Evolutionary conservation across 2,113 vertebrate species (phyloP), one percentile per base, ranked within the genome.

Genomic region (Oxygymnocypris stewartii): DNA sequence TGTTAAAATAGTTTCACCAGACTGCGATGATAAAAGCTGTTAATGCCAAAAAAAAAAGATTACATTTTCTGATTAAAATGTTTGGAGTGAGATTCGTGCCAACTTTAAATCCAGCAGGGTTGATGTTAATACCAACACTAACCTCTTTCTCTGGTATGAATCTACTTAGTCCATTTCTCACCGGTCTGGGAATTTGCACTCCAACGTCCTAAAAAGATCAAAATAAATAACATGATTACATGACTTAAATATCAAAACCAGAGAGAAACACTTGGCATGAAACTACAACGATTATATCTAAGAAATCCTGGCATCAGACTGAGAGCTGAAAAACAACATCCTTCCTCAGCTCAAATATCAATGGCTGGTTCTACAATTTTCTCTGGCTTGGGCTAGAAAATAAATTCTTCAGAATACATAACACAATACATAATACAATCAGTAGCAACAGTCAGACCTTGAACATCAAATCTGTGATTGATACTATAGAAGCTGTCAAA

Each of bases 71-170:
- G n/a, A 47, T 67, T 59, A 67, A 31, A 73, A 42, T 10, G 16
- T 0, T 42, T 73, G 18, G 8, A n/a, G 23, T 1, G 4, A 44
- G 23, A n/a, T 75, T 75, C 5, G 6, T n/a, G 71, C 2, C 31
- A 79, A 37, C 12, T n/a, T 78, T 47, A 67, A 35, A 88, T 90
- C 14, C 85, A 12, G 88, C 28, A 86, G 89, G 86, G 85, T 65
- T 31, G 23, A 18, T 6, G 20, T 7, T 40, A 42, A 10, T n/a
- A n/a, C n/a, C n/a, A n/a, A n/a, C 18, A 37, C 83, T 42, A 93
- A 98, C 98, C 97, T 99, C 97, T 95, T 98, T 97, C 94, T 99
- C 98, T 31, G 97, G 97, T 95, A 99, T 99, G 92, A 98, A 99
- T 97, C 96, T 96, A 93, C 98, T 99, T 94, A 98, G 98, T 95